Evolutionary conservation across 2,797 vertebrate genomes (phyloP), one percentile per base, ranked within the genome.

Genomic region (Parambassis ranga): DNA sequence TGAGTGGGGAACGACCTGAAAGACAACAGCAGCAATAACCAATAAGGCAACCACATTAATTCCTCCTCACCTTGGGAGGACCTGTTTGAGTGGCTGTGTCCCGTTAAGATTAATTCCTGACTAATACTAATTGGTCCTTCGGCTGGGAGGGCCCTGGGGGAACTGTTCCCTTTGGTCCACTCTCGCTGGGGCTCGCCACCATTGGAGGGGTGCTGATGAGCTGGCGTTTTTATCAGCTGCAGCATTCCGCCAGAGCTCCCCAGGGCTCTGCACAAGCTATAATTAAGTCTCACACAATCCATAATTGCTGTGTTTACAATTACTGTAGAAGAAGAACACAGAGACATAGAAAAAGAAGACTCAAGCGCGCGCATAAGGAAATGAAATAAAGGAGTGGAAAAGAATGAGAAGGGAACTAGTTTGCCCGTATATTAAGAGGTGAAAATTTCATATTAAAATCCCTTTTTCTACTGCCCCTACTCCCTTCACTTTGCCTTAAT

Each of bases 271-370:
- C 84, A 81, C 88, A 87, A 82, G 88, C 92, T 89, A 90, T 93
- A 93, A 94, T 94, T 94, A 94, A 93, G 90, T 93, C 87, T 83
- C 89, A 77, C 90, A 91, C 91, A 91, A 94, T 92, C 93, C 93
- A 90, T 94, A 93, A 94, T 93, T 93, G 91, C 90, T 88, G 83
- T 93, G 93, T 93, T 93, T 93, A 94, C 93, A 93, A 91, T 91
- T 88, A 88, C 85, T 81, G 82, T 68, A 81, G 75, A 72, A 71
- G 85, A 89, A 71, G 71, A 88, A 88, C 84, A 83, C 81, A 75
- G 79, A 79, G 84, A 73, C 81, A 82, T 66, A 87, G 46, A 77
- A 55, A 72, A 78, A 18, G 60, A 73, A 68, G 76, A 75, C 65
- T 71, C 64, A 31, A 47, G 73, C 80, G 75, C 11, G 46, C 44